Percentiles rank a stretch among this genome's conserved stretches.
These are phyloP conservation scores for Neotoma lepida DNA, from an alignment of 2,113 vertebrate genomes.

Conservation along the genomic window DNA sequence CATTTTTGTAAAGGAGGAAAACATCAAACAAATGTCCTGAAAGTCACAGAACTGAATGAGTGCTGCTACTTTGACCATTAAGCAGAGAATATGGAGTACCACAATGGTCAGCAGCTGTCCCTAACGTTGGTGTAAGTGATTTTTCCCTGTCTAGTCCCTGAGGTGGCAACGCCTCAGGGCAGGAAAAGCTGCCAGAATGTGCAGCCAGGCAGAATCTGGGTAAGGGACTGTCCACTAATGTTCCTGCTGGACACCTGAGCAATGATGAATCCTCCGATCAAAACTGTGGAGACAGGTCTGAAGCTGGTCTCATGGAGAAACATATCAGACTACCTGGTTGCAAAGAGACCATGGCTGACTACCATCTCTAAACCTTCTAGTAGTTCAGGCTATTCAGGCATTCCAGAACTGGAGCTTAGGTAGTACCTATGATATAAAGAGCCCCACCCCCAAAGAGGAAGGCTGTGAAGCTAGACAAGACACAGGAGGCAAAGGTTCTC, in stretches of 20 bases:
- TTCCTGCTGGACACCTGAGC: too few species aligned
- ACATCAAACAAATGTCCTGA: background rate
- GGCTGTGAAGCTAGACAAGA: constrained; percentile 88
- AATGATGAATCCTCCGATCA: background rate
- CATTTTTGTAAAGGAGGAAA: background rate
- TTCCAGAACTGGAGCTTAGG: constrained; percentile 87
- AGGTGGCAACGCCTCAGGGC: background rate
- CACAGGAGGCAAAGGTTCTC: constrained; percentile 88
- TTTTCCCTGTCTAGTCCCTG: background rate
- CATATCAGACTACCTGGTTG: background rate
- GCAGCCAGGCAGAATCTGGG: background rate
- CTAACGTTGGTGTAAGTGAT: background rate
- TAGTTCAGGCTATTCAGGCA: constrained; percentile 83
- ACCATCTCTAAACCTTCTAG: background rate
- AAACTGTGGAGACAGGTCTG: background rate
- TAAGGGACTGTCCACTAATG: background rate
- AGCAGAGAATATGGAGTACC: background rate
- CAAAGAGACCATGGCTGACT: background rate
- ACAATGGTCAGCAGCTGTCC: background rate
- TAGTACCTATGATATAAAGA: constrained; percentile 85
- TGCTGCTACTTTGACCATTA: background rate
- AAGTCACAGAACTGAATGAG: background rate
- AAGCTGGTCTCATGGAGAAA: background rate
- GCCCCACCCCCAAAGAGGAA: constrained; percentile 86
- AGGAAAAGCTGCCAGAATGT: background rate